Conservation (phyloP, 2,888 invertebrate genomes). For the Glaucopsyche alexis region DNA sequence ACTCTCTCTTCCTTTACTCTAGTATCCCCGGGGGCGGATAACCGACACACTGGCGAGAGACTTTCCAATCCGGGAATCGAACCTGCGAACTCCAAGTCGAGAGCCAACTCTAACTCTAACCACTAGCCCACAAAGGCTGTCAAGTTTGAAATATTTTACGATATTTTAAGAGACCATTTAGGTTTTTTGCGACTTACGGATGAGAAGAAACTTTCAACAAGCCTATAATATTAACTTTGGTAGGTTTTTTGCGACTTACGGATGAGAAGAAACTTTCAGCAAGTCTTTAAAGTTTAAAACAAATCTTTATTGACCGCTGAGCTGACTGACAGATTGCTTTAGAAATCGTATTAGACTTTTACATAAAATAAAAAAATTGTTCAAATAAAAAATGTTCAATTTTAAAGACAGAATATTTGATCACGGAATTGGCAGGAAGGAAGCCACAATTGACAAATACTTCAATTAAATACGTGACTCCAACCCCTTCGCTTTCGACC, state of each 20-base stretch:
- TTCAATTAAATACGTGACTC: conserved; percentile 15
- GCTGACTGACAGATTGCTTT: too few species aligned
- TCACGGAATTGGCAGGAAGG: not conserved
- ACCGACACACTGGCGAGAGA: too few species aligned
- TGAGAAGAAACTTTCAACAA: not conserved
- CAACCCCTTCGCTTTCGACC: not conserved
- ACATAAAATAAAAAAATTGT: too few species aligned
- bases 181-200: not conserved
- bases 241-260: not conserved
- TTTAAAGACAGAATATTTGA: not conserved
- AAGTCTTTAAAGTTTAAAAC: not conserved
- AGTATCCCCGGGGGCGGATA: too few species aligned
- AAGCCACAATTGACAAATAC: conserved; percentile 24
- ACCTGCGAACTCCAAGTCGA: too few species aligned
- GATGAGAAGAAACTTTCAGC: not conserved
- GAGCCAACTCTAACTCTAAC: too few species aligned
- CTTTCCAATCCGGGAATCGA: too few species aligned
- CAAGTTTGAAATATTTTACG: not conserved
- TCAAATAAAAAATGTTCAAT: not conserved
- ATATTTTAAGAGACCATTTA: not conserved
- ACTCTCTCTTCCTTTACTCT: too few species aligned
- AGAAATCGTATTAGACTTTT: too few species aligned
- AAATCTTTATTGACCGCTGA: not conserved
- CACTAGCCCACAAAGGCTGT: too few species aligned
- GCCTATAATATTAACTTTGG: not conserved